phyloP scores from a whole-genome alignment of 2,888 invertebrate genomes.

The Meghimatium bilineatum region DNA sequence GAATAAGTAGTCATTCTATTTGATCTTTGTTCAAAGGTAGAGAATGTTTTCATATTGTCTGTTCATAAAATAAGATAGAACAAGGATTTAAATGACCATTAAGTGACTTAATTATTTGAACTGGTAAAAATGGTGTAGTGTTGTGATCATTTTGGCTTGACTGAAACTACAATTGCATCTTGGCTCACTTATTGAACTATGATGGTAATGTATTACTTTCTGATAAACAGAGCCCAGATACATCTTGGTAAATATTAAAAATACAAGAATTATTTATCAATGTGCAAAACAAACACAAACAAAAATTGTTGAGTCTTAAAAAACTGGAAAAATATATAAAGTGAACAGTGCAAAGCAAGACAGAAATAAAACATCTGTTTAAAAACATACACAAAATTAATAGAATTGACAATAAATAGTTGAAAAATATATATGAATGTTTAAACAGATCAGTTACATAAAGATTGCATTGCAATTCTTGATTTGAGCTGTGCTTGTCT shows the following conservation, averaged over 20 bases:
- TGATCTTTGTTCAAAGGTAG: neutral
- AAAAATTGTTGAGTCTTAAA: neutral
- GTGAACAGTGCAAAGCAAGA: neutral
- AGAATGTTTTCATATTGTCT: neutral
- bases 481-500: neutral
- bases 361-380: neutral
- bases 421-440: neutral
- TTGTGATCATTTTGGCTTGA: neutral
- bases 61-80: neutral
- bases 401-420: too few relatives aligned
- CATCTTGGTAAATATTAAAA: neutral
- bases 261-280: neutral
- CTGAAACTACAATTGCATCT: neutral
- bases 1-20: neutral
- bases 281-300: neutral
- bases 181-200: neutral
- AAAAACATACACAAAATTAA: constrained; percentile 3
- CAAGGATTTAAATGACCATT: too few relatives aligned
- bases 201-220: neutral
- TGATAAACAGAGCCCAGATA: neutral
- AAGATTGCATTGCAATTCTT: constrained; percentile 30
- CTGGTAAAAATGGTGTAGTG: neutral
- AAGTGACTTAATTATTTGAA: neutral
- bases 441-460: neutral
- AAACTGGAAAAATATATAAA: neutral